phyloP scores from a whole-genome alignment of 2,888 invertebrate species.

The Trypoxylon attenuatum region DNA sequence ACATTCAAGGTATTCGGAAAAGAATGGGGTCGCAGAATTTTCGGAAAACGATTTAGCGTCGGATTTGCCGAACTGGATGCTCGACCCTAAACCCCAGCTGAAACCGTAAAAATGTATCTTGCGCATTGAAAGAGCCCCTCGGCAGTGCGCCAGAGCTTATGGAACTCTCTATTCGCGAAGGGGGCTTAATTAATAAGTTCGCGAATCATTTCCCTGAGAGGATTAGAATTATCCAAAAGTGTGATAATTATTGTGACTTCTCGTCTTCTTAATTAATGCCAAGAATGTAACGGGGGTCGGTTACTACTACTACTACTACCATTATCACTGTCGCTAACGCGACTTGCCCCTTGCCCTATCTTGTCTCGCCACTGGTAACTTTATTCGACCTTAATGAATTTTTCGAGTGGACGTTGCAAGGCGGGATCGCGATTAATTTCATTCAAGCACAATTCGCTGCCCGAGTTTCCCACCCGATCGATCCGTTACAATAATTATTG shows the following conservation, averaged over 20 bases:
- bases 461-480: not conserved
- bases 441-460: not conserved
- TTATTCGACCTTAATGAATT: conserved; percentile 41
- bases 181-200: not conserved
- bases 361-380: not conserved
- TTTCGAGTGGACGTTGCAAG: conserved; percentile 35
- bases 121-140: not conserved
- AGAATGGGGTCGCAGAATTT: no score
- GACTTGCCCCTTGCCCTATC: no score
- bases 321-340: no score
- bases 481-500: conserved; percentile 20
- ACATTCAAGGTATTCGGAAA: no score
- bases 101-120: not conserved
- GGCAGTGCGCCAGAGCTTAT: not conserved
- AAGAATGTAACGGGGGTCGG: not conserved
- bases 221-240: conserved; percentile 14
- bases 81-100: not conserved
- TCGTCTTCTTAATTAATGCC: conserved; percentile 39
- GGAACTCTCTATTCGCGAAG: no score
- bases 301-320: no score
- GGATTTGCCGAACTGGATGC: not conserved
- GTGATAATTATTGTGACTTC: conserved; percentile 34
- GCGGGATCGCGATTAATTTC: conserved; percentile 20
- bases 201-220: not conserved
- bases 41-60: no score